Evolutionary conservation across 2,113 vertebrate genomes (phyloP).

Genomic region (Coturnix japonica): DNA sequence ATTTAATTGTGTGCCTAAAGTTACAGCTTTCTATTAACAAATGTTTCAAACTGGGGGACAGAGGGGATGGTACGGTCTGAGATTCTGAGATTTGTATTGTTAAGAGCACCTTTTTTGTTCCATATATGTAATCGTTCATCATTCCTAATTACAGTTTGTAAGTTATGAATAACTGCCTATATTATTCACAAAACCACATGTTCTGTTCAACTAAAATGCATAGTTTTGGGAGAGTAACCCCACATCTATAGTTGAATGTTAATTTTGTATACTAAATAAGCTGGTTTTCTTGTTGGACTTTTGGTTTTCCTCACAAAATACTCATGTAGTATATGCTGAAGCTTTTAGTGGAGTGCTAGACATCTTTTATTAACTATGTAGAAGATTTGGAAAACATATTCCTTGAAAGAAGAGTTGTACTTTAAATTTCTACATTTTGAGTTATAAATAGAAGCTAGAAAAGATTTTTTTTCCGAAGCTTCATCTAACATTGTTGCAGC

Average conservation of each 20-base stretch:
- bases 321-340: neutral
- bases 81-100: neutral
- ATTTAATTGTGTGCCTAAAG: neutral
- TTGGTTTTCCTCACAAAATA: neutral
- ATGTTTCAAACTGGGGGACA: neutral
- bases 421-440: constrained; percentile 12
- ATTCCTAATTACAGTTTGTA: constrained; percentile 31
- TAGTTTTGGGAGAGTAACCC: neutral
- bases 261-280: neutral
- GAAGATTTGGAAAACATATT: neutral
- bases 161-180: neutral
- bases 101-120: constrained; percentile 31
- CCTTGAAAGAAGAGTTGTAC: neutral
- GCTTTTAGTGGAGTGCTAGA: neutral
- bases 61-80: fast-evolving
- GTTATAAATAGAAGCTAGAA: neutral
- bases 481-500: neutral
- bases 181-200: neutral
- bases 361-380: neutral
- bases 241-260: neutral
- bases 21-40: neutral
- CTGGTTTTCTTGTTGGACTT: neutral
- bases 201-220: constrained; percentile 1
- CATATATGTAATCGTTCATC: constrained; percentile 34
- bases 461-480: neutral